phyloP scores from a whole-genome alignment of 2,888 invertebrate species.

The Tetranychus piercei region DNA sequence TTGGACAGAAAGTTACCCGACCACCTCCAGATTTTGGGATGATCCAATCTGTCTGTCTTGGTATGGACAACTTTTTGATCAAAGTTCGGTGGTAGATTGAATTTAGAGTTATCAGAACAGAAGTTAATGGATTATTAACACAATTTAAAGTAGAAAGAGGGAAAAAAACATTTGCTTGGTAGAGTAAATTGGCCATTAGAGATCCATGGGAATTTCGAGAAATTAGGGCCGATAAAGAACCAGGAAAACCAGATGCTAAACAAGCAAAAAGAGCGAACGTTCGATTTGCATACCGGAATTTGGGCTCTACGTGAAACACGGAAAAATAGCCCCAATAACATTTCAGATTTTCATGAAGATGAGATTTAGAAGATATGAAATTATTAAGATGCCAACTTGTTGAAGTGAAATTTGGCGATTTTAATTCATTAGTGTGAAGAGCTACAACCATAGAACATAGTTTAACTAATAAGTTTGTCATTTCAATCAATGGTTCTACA shows the following conservation, averaged over 20 bases:
- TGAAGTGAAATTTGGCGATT: background rate
- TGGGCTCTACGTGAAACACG: background rate
- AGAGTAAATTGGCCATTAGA: background rate
- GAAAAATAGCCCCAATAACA: background rate
- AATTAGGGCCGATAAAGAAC: background rate
- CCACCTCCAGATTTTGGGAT: background rate
- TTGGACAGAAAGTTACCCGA: background rate
- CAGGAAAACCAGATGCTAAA: background rate
- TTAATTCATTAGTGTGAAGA: background rate
- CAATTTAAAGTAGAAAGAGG: background rate
- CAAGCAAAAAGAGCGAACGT: background rate
- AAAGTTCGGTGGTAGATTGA: background rate
- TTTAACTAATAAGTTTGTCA: background rate
- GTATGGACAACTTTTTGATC: background rate
- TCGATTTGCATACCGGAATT: background rate
- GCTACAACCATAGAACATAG: background rate
- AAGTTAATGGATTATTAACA: background rate
- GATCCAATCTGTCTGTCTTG: constrained; percentile 1
- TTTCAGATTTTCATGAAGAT: background rate
- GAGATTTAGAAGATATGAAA: background rate
- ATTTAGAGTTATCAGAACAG: background rate
- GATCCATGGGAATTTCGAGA: background rate
- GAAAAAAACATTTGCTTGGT: background rate
- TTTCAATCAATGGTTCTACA: background rate
- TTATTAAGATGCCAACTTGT: background rate